A percentile compares a stretch with the other conserved stretches of the same genome.
These are phyloP conservation scores for Clupea harengus DNA, from an alignment of 2,113 vertebrate species.

Conservation along the genomic window DNA sequence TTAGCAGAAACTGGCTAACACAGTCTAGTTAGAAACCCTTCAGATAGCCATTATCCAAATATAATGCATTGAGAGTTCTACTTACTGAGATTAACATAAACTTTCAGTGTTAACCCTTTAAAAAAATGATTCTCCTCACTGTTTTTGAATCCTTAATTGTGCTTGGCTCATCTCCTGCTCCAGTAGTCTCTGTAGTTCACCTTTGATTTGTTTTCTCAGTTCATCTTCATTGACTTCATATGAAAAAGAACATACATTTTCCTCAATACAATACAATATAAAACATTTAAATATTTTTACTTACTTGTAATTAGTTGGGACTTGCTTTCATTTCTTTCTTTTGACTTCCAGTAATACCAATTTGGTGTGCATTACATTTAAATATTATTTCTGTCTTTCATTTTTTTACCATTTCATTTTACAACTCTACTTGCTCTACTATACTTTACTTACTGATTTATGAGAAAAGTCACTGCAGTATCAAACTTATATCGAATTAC, in stretches of 20 bases:
- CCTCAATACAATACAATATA: too few relatives aligned
- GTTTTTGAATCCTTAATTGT: conserved; percentile 58
- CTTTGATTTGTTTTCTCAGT: conserved; percentile 59
- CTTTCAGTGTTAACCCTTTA: neutral
- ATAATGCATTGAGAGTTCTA: neutral
- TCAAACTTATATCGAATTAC: too few relatives aligned
- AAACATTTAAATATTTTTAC: too few relatives aligned
- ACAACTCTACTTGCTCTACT: too few relatives aligned
- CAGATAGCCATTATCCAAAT: neutral
- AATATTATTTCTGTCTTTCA: too few relatives aligned
- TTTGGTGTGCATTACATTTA: too few relatives aligned
- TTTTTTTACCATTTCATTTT: too few relatives aligned
- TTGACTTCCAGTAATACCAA: too few relatives aligned
- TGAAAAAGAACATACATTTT: neutral
- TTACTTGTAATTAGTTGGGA: too few relatives aligned
- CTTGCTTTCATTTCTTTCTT: too few relatives aligned
- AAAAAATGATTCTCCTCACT: conserved; percentile 52
- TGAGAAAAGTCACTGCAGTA: too few relatives aligned
- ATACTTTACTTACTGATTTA: too few relatives aligned
- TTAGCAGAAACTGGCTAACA: neutral
- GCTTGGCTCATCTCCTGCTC: conserved; percentile 61
- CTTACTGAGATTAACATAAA: neutral
- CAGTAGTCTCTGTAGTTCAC: conserved; percentile 58
- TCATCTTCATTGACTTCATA: conserved; percentile 56
- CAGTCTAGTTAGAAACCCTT: neutral